phyloP scores from a whole-genome alignment of 1,140 invertebrate genomes.

The Drosophila nigromelanica region DNA sequence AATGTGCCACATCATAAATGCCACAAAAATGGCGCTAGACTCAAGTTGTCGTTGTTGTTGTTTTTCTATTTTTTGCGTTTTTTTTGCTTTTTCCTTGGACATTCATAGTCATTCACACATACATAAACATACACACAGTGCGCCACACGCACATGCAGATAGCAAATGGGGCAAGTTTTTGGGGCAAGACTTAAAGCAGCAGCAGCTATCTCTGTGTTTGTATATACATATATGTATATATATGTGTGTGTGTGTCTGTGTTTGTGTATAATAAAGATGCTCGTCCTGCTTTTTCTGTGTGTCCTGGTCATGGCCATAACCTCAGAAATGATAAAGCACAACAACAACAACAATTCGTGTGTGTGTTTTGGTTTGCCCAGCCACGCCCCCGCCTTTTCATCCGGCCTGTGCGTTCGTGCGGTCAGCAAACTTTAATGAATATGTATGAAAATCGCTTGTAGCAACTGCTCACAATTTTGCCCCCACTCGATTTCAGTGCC shows the following conservation, averaged over 20 bases:
- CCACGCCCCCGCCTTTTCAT: conserved; percentile 2
- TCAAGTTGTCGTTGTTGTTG: conserved; percentile 34
- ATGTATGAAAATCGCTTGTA: conserved; percentile 79
- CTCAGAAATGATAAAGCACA: conserved; percentile 81
- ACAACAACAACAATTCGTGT: conserved; percentile 33
- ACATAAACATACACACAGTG: conserved; percentile 22
- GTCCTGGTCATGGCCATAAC: conserved; percentile 51
- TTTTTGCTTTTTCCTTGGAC: conserved; percentile 31
- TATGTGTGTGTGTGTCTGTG: conserved; percentile 3
- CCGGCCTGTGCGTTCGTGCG: conserved; percentile 63
- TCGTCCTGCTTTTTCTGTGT: conserved; percentile 3
- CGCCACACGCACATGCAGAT: conserved; percentile 43
- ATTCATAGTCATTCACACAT: conserved; percentile 46
- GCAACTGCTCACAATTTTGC: conserved; percentile 37
- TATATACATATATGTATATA: neutral
- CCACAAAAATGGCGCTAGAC: conserved; percentile 73
- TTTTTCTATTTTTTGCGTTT: conserved; percentile 23
- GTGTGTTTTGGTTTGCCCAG: conserved; percentile 20
- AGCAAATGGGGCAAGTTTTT: conserved; percentile 51
- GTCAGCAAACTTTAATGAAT: conserved; percentile 82
- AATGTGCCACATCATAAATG: conserved; percentile 81
- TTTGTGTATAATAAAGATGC: conserved; percentile 35
- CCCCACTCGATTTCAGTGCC: conserved; percentile 12
- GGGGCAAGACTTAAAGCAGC: conserved; percentile 58
- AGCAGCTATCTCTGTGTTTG: conserved; percentile 35